Conservation (phyloP, 2,113 vertebrate genomes). For the Budorcas taxicolor region DNA sequence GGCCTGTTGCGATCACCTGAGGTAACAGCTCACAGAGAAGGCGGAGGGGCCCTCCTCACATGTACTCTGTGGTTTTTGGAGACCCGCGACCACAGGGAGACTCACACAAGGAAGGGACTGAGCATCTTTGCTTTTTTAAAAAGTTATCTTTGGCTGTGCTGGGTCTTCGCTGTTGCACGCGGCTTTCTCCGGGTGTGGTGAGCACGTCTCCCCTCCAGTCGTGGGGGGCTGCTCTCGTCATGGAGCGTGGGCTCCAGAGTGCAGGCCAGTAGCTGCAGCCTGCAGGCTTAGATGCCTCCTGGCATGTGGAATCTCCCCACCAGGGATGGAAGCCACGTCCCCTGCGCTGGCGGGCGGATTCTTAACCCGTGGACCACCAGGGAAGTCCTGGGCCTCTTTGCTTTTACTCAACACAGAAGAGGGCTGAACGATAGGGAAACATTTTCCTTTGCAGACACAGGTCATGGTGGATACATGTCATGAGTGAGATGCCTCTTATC, state of each 20-base stretch:
- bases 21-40: not conserved
- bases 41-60: not conserved
- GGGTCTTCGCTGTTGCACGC: fast-evolving
- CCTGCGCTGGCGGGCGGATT: not conserved
- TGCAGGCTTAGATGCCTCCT: not conserved
- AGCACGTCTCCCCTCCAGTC: not conserved
- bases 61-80: not conserved
- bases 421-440: not conserved
- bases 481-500: not conserved
- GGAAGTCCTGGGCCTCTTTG: not conserved
- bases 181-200: not conserved
- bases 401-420: not conserved
- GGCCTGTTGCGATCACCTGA: not conserved
- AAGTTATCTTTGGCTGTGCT: not conserved
- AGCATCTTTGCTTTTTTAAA: not conserved
- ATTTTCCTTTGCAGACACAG: not conserved
- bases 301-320: not conserved
- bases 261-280: fast-evolving
- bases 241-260: not conserved
- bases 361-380: not conserved
- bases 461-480: not conserved
- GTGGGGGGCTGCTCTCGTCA: fast-evolving
- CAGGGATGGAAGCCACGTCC: not conserved
- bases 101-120: not conserved
- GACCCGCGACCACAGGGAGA: not conserved